Evolutionary conservation across 1,140 invertebrate species (phyloP).

Genomic region (Luehdorfia chinensis): DNA sequence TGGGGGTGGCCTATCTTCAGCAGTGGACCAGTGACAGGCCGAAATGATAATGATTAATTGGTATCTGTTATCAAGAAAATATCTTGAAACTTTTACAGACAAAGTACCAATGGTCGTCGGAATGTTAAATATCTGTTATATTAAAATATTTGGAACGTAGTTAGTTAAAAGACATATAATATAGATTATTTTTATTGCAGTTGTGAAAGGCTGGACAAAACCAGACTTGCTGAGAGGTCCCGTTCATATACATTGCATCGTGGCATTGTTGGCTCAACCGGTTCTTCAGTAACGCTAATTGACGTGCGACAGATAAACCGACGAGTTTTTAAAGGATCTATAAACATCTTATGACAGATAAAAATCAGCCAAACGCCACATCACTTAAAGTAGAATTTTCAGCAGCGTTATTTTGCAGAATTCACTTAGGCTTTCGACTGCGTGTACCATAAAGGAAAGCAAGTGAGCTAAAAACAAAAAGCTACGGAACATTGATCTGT

Average conservation of each 20-base stretch:
- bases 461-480: constrained; percentile 43
- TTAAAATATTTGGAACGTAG: background rate
- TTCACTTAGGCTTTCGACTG: constrained; percentile 48
- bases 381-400: constrained; percentile 33
- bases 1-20: no score
- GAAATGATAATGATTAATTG: no score
- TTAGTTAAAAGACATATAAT: background rate
- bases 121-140: no score
- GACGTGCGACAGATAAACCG: constrained; percentile 53
- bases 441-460: constrained; percentile 49
- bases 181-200: constrained; percentile 17
- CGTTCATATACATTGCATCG: constrained; percentile 38
- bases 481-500: constrained; percentile 61
- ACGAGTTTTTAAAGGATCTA: constrained; percentile 14
- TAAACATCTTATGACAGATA: constrained; percentile 20
- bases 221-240: constrained; percentile 21
- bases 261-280: constrained; percentile 46
- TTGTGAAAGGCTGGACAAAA: constrained; percentile 5
- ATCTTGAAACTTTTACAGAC: no score
- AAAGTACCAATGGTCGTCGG: no score
- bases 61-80: no score
- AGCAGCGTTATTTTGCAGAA: constrained; percentile 33
- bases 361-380: constrained; percentile 20
- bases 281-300: constrained; percentile 57
- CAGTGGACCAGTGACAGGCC: no score